Evolutionary conservation across 2,888 invertebrate genomes (phyloP), one percentile per base, ranked within the genome.

Genomic region (Buathra laborator): DNA sequence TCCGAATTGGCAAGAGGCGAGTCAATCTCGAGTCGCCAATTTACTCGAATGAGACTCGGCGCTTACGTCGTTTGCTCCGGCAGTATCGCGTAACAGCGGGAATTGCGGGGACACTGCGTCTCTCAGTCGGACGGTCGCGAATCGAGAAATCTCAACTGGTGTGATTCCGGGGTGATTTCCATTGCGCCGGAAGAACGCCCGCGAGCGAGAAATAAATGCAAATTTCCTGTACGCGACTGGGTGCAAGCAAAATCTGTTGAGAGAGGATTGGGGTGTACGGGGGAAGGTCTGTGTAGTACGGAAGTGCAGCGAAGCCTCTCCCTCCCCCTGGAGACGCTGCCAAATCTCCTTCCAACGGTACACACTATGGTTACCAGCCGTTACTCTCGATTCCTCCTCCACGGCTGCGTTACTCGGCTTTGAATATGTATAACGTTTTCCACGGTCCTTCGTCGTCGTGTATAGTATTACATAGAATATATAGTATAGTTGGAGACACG

Each of bases 391-490:
- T 62, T 62, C 32, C 37, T 32, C 5, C 75, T 48, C 24, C 32
- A 29, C n/a, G 32, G 48, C 75, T 59, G 32, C 74, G 62, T 59
- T 62, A 74, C 46, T 46, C 37, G 62, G 24, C 75, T 75, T 75
- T 75, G 75, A 75, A 75, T 75, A 75, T 75, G 75, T 48, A 75
- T 75, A 75, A 64, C 75, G 51, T 59, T 75, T 37, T 64, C 37
- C 32, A 14, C 51, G 37, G 32, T 48, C 62, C 64, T 64, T 64
- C 64, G 75, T 14, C 48, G 37, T 37, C 46, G 29, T 51, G 19
- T 24, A 48, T 29, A 37, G 43, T 19, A 66, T 66, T 43, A 66
- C 29, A 62, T 32, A 62, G 29, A 10, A 32, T 48, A 48, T n/a
- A 48, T 37, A 62, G n/a, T 14, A 62, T 7, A 14, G 43, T 19